These are phyloP conservation scores for Cyclophora albipunctata DNA, from an alignment of 2,888 invertebrate genomes.

Conservation along the genomic window DNA sequence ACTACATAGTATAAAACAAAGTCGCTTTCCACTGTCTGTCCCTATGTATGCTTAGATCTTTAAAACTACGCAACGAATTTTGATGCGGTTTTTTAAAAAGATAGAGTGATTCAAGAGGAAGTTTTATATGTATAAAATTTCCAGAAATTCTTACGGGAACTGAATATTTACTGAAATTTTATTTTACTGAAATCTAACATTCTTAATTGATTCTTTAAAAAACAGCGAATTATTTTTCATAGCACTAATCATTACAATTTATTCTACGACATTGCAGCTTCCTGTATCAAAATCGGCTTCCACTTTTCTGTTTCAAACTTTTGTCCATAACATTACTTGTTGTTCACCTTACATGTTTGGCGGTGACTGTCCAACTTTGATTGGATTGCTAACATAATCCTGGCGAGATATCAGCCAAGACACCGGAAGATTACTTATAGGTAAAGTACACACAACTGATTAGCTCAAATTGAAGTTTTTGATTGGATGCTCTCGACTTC, in stretches of 20 bases:
- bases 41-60: too few relatives aligned
- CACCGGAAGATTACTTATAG: slow-evolving; percentile 28
- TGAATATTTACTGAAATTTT: too few relatives aligned
- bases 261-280: neutral
- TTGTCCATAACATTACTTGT: neutral
- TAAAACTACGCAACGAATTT: too few relatives aligned
- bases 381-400: slow-evolving; percentile 43
- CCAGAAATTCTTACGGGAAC: too few relatives aligned
- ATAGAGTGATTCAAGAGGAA: too few relatives aligned
- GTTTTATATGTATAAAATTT: too few relatives aligned
- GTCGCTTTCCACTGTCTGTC: too few relatives aligned
- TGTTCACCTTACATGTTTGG: slow-evolving; percentile 12
- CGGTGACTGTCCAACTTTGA: slow-evolving; percentile 48
- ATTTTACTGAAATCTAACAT: neutral
- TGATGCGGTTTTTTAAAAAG: too few relatives aligned
- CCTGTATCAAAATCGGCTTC: slow-evolving; percentile 25
- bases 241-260: neutral
- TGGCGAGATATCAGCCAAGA: slow-evolving; percentile 5
- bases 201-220: neutral
- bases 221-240: neutral
- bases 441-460: slow-evolving; percentile 24
- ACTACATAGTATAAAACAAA: too few relatives aligned
- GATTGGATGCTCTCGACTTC: slow-evolving; percentile 21
- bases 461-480: slow-evolving; percentile 33
- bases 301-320: slow-evolving; percentile 23